phyloP scores from a whole-genome alignment of 2,113 vertebrate genomes.

The Emydura subglobosa region DNA sequence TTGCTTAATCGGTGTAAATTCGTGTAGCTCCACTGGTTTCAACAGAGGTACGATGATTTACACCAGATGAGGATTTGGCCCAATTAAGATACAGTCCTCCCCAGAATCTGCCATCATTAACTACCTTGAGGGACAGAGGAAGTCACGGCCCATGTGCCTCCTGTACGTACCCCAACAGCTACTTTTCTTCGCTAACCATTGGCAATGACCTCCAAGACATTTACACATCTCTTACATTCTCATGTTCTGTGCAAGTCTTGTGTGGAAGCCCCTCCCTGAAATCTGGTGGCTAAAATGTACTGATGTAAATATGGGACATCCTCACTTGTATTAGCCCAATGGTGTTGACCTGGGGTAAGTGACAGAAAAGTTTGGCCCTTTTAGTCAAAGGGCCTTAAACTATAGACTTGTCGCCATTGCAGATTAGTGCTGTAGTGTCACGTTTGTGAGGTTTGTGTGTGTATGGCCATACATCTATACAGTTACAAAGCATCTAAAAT shows the following conservation, averaged over 20 bases:
- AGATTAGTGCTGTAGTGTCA: neutral
- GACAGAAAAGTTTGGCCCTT: slow-evolving; percentile 15
- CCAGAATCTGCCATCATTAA: neutral
- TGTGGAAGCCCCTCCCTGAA: neutral
- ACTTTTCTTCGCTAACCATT: neutral
- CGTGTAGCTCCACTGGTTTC: neutral
- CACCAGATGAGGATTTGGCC: neutral
- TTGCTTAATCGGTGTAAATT: neutral
- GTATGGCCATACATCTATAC: too few species aligned
- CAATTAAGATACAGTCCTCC: neutral
- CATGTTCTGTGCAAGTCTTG: rapidly evolving
- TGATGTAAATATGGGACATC: neutral
- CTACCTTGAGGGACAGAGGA: rapidly evolving
- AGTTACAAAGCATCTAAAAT: too few species aligned
- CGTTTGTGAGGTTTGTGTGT: neutral
- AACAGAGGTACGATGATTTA: neutral
- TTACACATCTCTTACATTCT: neutral
- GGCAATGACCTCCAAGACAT: neutral
- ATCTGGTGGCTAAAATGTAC: neutral
- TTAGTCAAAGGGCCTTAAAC: neutral
- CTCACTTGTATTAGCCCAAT: neutral
- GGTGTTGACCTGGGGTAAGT: neutral
- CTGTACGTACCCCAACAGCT: neutral
- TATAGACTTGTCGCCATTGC: neutral
- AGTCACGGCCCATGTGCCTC: neutral